Conservation (phyloP, 2,113 vertebrate genomes). For the Cephalopterus ornatus region DNA sequence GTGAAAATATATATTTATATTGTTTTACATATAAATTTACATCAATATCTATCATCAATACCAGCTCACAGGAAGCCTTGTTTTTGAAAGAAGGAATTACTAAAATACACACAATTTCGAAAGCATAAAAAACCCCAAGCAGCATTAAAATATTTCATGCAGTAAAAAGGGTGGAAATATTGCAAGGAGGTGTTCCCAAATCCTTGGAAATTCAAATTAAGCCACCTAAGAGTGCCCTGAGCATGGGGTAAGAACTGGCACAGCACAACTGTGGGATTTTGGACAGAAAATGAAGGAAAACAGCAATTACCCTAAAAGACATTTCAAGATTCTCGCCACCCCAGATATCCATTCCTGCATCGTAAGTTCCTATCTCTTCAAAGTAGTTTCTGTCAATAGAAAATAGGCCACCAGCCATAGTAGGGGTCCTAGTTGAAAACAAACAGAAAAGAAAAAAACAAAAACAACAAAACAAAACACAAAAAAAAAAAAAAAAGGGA, state of each 20-base stretch:
- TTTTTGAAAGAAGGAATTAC: not conserved
- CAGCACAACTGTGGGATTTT: not conserved
- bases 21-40: accelerated
- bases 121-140: not conserved
- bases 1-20: not conserved
- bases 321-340: constrained; percentile 98
- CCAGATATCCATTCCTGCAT: constrained; percentile 99
- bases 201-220: not conserved
- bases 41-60: not conserved
- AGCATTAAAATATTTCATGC: not conserved
- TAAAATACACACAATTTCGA: not conserved
- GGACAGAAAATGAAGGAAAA: constrained; percentile 72
- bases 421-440: constrained; percentile 89
- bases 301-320: constrained; percentile 93
- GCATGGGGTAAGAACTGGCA: not conserved
- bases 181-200: not conserved
- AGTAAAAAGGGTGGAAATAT: not conserved
- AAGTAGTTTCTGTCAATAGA: constrained; percentile 96
- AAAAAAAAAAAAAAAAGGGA: constrained; percentile 21
- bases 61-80: not conserved
- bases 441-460: constrained; percentile 55
- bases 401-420: constrained; percentile 98
- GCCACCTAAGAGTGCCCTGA: not conserved
- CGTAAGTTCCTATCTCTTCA: constrained; percentile 98
- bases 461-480: constrained; percentile 11